phyloP scores from a whole-genome alignment of 2,888 invertebrate species.

The Plagiodera versicolora region DNA sequence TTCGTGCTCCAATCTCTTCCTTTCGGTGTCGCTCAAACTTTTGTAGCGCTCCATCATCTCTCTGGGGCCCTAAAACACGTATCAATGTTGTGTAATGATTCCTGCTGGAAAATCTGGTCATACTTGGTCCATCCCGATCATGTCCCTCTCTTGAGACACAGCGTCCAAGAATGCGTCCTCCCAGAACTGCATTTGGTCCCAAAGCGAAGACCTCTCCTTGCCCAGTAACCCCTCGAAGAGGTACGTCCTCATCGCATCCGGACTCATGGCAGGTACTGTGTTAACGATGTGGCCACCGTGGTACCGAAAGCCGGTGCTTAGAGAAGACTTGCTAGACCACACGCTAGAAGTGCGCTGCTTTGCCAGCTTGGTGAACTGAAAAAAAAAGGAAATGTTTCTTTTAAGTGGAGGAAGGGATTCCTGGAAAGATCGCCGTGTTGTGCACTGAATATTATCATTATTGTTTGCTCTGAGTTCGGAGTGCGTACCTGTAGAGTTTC shows the following conservation, averaged over 20 bases:
- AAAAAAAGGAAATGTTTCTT: too few species aligned
- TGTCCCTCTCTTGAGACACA: constrained; percentile 95
- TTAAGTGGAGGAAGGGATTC: too few species aligned
- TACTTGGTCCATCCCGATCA: constrained; percentile 98
- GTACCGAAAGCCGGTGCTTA: constrained; percentile 85
- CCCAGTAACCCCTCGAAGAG: constrained; percentile 85
- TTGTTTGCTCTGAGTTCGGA: too few species aligned
- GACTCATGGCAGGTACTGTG: constrained; percentile 84
- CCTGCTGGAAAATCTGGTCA: too few species aligned
- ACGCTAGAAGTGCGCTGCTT: constrained; percentile 85
- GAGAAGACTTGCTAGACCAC: constrained; percentile 89
- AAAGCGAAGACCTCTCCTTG: constrained; percentile 84
- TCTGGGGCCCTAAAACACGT: constrained; percentile 80
- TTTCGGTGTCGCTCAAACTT: constrained; percentile 86
- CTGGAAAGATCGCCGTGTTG: too few species aligned
- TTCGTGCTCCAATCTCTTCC: constrained; percentile 95
- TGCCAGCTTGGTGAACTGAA: constrained; percentile 68
- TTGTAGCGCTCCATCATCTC: constrained; percentile 99
- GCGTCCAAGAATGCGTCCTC: constrained; percentile 98
- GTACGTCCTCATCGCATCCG: constrained; percentile 87
- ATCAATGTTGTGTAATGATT: too few species aligned
- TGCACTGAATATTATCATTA: too few species aligned
- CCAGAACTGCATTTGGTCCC: constrained; percentile 99
- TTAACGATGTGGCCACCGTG: constrained; percentile 84
- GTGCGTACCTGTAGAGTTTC: constrained; percentile 83